Evolutionary conservation across 2,113 vertebrate genomes (phyloP).

Genomic region (Orcinus orca): DNA sequence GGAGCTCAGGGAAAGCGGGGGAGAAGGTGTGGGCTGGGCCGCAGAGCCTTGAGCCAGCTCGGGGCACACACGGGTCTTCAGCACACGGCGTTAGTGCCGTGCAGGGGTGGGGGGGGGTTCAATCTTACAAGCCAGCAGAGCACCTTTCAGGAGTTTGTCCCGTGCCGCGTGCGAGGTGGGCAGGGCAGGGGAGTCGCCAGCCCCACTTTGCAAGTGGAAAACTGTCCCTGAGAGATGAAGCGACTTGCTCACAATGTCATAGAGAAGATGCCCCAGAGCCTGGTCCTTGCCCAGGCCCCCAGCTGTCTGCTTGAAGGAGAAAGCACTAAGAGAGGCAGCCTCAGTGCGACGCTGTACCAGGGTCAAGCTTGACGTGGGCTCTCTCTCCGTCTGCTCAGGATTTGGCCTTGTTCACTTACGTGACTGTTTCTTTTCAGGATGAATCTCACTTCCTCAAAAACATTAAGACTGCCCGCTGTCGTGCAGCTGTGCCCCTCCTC

Average conservation of each 20-base stretch:
- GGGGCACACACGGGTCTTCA: neutral
- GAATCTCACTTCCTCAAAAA: constrained; percentile 99
- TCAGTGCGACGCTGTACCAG: rapidly evolving
- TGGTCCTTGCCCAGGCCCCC: neutral
- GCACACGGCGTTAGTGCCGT: neutral
- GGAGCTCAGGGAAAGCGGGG: neutral
- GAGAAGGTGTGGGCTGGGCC: neutral
- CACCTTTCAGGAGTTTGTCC: neutral
- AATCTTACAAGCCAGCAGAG: neutral
- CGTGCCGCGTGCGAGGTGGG: no score
- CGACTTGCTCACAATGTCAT: rapidly evolving
- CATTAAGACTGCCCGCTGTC: constrained; percentile 93
- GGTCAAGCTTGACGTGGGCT: rapidly evolving
- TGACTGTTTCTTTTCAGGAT: constrained; percentile 86
- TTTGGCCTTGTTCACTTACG: neutral
- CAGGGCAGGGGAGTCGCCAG: neutral
- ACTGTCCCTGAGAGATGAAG: neutral
- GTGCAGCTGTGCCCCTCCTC: constrained; percentile 91
- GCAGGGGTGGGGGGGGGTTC: neutral
- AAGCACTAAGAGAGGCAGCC: neutral
- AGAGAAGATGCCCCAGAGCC: neutral
- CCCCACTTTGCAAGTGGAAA: neutral
- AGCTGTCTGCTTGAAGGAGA: neutral
- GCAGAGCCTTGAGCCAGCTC: rapidly evolving
- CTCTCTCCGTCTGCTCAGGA: neutral